Evolutionary conservation across 2,797 vertebrate species (phyloP).

Genomic region (Pampus argenteus): DNA sequence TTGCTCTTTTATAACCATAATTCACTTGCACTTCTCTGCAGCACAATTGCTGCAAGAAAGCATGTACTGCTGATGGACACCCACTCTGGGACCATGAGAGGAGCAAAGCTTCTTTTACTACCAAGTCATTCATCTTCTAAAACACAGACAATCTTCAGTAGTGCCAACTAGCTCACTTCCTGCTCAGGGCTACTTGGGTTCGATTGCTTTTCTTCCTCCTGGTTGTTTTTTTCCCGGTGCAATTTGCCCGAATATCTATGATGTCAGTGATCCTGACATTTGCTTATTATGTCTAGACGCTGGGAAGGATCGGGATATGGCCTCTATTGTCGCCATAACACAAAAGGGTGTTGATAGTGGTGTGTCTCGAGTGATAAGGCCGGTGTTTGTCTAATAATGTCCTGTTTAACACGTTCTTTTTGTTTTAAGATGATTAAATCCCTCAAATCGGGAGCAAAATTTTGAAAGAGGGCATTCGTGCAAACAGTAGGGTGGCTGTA

Average conservation of each 20-base stretch:
- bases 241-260: constrained; percentile 56
- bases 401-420: constrained; percentile 25
- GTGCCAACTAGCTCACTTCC: constrained; percentile 57
- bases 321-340: constrained; percentile 23
- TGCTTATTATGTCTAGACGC: constrained; percentile 42
- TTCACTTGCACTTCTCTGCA: constrained; percentile 11
- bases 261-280: constrained; percentile 56
- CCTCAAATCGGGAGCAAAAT: not conserved
- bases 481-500: not conserved
- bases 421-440: constrained; percentile 15
- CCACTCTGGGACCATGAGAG: constrained; percentile 17
- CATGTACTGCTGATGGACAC: constrained; percentile 11
- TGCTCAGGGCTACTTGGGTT: constrained; percentile 67
- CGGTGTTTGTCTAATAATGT: constrained; percentile 33
- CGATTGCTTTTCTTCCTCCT: constrained; percentile 54
- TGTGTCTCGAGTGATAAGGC: constrained; percentile 8
- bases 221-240: constrained; percentile 54
- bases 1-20: not conserved
- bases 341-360: constrained; percentile 26
- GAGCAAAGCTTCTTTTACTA: constrained; percentile 28
- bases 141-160: constrained; percentile 40
- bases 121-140: constrained; percentile 58
- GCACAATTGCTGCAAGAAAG: constrained; percentile 2
- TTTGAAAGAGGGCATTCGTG: not conserved
- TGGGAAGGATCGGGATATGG: constrained; percentile 22